phyloP scores from a whole-genome alignment of 2,797 vertebrate genomes.

The Chaenodraco wilsoni region DNA sequence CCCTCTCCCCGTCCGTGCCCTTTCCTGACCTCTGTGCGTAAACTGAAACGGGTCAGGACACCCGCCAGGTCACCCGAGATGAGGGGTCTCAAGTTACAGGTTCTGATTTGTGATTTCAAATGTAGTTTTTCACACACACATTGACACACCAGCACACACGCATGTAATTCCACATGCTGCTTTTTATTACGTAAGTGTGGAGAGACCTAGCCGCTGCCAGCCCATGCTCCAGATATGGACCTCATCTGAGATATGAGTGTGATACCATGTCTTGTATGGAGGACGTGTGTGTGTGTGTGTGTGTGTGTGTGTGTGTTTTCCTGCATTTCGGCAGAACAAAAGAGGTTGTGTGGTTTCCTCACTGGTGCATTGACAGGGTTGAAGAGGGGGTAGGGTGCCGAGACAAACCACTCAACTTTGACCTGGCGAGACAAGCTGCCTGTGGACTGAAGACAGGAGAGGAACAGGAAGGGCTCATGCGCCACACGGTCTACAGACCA shows the following conservation, averaged over 20 bases:
- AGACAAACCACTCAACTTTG: constrained; percentile 79
- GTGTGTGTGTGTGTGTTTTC: constrained; percentile 47
- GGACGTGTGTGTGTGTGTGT: constrained; percentile 37
- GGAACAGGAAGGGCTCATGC: constrained; percentile 66
- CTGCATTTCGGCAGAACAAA: constrained; percentile 67
- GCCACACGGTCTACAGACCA: constrained; percentile 17
- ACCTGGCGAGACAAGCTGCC: constrained; percentile 75
- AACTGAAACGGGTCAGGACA: constrained; percentile 80
- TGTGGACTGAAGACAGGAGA: constrained; percentile 61
- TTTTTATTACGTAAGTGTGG: constrained; percentile 39
- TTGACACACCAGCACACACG: constrained; percentile 9
- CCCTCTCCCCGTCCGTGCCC: constrained; percentile 73
- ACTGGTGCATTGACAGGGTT: constrained; percentile 64
- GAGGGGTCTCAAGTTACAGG: constrained; percentile 61
- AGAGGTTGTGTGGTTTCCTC: constrained; percentile 75
- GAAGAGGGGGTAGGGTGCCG: constrained; percentile 53
- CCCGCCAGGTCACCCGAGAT: constrained; percentile 74
- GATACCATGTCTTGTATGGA: not conserved
- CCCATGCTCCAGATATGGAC: constrained; percentile 11
- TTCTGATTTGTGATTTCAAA: constrained; percentile 45
- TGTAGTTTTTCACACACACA: constrained; percentile 4
- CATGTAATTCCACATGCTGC: constrained; percentile 37
- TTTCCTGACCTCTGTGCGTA: constrained; percentile 81
- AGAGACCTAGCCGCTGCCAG: constrained; percentile 27
- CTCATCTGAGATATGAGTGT: constrained; percentile 18